These are phyloP conservation scores for Cantharis flavilabris DNA, from an alignment of 2,888 invertebrate species.

Conservation along the genomic window DNA sequence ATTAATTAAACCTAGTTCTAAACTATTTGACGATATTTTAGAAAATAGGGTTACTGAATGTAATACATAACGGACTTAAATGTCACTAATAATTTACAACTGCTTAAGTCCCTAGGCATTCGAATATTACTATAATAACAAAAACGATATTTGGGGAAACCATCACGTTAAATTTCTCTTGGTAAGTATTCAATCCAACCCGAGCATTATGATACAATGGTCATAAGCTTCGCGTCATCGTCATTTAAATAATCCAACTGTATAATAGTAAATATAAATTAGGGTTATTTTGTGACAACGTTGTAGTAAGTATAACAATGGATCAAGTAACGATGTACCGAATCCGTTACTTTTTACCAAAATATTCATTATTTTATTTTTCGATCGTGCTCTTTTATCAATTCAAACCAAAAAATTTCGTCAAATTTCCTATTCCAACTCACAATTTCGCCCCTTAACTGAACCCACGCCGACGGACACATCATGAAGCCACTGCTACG, in stretches of 20 bases:
- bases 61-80: constrained; percentile 4
- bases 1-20: constrained; percentile 3
- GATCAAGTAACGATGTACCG: constrained; percentile 10
- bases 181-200: constrained; percentile 16
- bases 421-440: too few relatives aligned
- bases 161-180: constrained; percentile 25
- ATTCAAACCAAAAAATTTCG: too few relatives aligned
- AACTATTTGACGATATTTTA: constrained; percentile 5
- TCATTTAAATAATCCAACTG: constrained; percentile 23
- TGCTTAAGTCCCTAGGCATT: constrained; percentile 3
- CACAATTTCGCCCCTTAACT: too few relatives aligned
- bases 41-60: constrained; percentile 2
- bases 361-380: too few relatives aligned
- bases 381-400: too few relatives aligned
- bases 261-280: constrained; percentile 24
- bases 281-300: constrained; percentile 20
- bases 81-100: constrained; percentile 4
- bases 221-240: constrained; percentile 26
- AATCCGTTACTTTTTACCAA: not conserved
- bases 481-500: too few relatives aligned
- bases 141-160: constrained; percentile 21
- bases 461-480: too few relatives aligned
- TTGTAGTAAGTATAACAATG: constrained; percentile 13
- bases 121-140: constrained; percentile 4
- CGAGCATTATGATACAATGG: constrained; percentile 23